Evolutionary conservation across 2,113 vertebrate species (phyloP).

Genomic region (Rhinichthys klamathensis): DNA sequence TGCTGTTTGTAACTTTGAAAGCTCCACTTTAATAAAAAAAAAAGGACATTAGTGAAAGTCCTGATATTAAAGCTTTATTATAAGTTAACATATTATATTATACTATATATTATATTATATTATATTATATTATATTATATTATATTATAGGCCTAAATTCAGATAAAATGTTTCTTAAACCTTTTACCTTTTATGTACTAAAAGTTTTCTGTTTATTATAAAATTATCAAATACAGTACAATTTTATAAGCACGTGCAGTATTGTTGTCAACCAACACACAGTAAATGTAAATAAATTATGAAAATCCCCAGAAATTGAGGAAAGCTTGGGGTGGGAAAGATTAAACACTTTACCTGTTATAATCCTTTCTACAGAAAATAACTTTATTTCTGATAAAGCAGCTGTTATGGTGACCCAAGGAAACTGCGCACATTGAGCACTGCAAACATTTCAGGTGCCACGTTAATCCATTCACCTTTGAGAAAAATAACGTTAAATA

Average conservation of each 20-base stretch:
- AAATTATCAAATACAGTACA: neutral
- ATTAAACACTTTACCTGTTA: slow-evolving; percentile 80
- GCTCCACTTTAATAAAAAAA: too few species aligned
- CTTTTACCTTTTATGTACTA: too few species aligned
- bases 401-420: slow-evolving; percentile 90
- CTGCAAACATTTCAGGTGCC: slow-evolving; percentile 91
- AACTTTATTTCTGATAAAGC: slow-evolving; percentile 96
- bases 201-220: neutral
- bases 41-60: neutral
- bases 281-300: neutral
- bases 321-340: neutral
- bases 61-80: neutral
- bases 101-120: too few species aligned
- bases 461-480: slow-evolving; percentile 93
- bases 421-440: slow-evolving; percentile 91
- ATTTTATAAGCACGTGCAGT: too few species aligned
- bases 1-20: neutral
- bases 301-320: neutral
- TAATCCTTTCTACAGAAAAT: slow-evolving; percentile 97
- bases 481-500: slow-evolving; percentile 2
- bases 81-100: neutral
- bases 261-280: neutral
- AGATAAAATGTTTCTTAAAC: too few species aligned
- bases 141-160: too few species aligned
- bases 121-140: too few species aligned